Percentiles rank a stretch among this genome's conserved stretches.
phyloP scores from a whole-genome alignment of 2,888 invertebrate genomes.

The Ypsolopha sequella region DNA sequence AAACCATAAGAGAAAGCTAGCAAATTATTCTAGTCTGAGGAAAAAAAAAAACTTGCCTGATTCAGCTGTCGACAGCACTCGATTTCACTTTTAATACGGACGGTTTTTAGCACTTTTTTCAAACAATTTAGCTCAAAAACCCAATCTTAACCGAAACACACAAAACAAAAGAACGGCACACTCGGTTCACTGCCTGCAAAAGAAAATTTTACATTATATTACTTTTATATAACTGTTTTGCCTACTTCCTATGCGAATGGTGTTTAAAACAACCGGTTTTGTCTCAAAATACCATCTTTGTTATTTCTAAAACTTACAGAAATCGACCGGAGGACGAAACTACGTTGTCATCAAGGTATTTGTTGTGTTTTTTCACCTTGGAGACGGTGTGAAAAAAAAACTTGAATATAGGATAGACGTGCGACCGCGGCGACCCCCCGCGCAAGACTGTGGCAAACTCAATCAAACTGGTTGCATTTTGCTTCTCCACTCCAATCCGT shows the following conservation, averaged over 20 bases:
- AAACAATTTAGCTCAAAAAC: conserved; percentile 13
- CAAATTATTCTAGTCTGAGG: conserved; percentile 17
- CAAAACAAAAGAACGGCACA: conserved; percentile 29
- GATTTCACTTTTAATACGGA: conserved; percentile 34
- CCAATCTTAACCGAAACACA: conserved; percentile 28
- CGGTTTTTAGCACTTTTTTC: conserved; percentile 25
- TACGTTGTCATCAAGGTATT: conserved; percentile 5
- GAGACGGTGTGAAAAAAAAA: not conserved
- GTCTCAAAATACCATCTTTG: conserved; percentile 6
- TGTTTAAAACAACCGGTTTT: not conserved
- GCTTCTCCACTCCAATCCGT: conserved; percentile 8
- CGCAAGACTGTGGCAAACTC: conserved; percentile 10
- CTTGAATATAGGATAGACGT: conserved; percentile 2
- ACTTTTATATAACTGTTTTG: conserved; percentile 48
- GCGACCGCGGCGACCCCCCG: conserved; percentile 10
- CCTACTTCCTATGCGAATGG: conserved; percentile 35
- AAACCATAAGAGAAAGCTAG: conserved; percentile 25
- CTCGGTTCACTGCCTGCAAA: conserved; percentile 31
- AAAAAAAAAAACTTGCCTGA: conserved; percentile 37
- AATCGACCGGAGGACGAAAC: not conserved
- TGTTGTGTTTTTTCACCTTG: conserved; percentile 3
- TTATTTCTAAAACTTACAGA: conserved; percentile 2
- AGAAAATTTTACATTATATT: conserved; percentile 33
- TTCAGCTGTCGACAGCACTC: conserved; percentile 16
- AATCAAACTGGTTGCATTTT: conserved; percentile 4